Percentiles rank a stretch among this genome's conserved stretches.
These are phyloP conservation scores for Stichodactyla helianthus DNA, from an alignment of 64 coral and sea anemone genomes.

Conservation along the genomic window DNA sequence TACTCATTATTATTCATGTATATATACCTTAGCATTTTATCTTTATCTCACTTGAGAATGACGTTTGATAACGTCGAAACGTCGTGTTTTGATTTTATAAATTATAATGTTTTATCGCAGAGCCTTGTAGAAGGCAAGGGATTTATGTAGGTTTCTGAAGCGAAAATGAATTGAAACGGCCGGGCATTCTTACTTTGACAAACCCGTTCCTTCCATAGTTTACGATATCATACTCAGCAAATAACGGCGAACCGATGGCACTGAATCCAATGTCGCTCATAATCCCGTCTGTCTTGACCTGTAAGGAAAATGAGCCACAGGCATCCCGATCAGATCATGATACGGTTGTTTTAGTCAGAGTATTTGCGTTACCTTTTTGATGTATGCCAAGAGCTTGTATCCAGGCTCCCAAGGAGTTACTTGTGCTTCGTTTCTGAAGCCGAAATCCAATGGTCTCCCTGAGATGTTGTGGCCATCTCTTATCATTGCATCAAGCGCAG, in stretches of 20 bases:
- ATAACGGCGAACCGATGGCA: conserved; percentile 30
- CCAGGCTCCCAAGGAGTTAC: conserved; percentile 39
- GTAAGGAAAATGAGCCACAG: not conserved
- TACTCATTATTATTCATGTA: no score
- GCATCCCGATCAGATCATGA: not conserved
- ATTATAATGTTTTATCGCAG: no score
- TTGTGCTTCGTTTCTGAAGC: conserved; percentile 14
- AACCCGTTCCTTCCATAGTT: conserved; percentile 55
- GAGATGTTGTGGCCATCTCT: conserved; percentile 35
- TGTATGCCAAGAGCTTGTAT: conserved; percentile 31
- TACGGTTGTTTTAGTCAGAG: not conserved
- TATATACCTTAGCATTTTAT: no score
- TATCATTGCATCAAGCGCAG: conserved; percentile 34
- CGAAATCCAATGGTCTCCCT: conserved; percentile 8
- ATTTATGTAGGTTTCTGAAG: no score
- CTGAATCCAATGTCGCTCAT: conserved; percentile 47
- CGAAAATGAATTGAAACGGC: no score
- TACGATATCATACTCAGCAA: conserved; percentile 40
- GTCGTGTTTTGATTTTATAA: no score
- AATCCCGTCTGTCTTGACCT: conserved; percentile 35
- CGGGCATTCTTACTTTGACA: conserved; percentile 13
- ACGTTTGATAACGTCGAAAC: no score
- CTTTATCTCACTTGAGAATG: no score
- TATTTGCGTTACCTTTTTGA: conserved; percentile 15
- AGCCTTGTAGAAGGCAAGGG: no score